Evolutionary conservation across 2,113 vertebrate species (phyloP).

Genomic region (Diadophis punctatus): DNA sequence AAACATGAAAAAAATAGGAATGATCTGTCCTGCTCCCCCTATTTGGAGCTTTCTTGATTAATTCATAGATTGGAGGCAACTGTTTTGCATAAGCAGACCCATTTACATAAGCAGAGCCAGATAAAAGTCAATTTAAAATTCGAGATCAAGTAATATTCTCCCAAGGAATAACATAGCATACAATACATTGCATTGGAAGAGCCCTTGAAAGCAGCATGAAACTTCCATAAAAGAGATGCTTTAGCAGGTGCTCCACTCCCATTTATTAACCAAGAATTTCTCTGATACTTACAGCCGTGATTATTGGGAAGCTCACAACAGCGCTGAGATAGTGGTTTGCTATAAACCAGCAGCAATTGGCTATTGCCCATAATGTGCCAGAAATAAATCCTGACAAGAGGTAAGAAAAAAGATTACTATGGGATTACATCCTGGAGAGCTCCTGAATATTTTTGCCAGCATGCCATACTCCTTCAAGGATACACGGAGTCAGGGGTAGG

Average conservation of each 20-base stretch:
- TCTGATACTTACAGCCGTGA: conserved; percentile 79
- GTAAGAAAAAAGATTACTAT: background rate
- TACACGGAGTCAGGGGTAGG: too few relatives aligned
- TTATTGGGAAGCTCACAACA: conserved; percentile 83
- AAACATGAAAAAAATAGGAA: background rate
- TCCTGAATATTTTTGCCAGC: background rate
- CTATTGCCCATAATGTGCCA: conserved; percentile 83
- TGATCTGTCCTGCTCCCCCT: background rate
- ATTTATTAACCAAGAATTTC: background rate
- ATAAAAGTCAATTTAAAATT: background rate
- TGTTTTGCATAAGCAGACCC: background rate
- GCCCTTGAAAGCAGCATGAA: background rate
- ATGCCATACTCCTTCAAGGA: background rate
- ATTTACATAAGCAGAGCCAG: background rate
- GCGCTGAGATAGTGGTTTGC: conserved; percentile 82
- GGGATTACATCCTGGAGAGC: background rate
- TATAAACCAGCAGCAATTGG: conserved; percentile 83
- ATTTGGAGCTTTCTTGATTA: background rate
- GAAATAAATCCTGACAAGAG: conserved; percentile 76
- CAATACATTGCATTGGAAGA: background rate
- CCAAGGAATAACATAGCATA: background rate
- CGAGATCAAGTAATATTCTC: background rate
- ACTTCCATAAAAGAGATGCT: background rate
- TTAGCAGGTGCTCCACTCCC: background rate
- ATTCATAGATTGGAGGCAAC: background rate